phyloP scores from a whole-genome alignment of 2,113 vertebrate genomes.

The Trematocara macrostoma region DNA sequence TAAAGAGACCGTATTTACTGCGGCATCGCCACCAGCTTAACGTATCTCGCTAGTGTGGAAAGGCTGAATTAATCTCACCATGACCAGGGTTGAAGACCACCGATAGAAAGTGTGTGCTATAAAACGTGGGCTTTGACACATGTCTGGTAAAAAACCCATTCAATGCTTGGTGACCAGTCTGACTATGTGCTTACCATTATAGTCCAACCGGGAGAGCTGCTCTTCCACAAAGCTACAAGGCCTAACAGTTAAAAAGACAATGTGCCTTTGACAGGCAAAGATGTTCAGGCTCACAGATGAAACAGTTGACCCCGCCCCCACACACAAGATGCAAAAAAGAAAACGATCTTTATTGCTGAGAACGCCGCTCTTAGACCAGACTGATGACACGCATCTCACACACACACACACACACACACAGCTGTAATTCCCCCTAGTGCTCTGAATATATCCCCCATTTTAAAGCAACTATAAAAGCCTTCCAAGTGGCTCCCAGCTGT shows the following conservation, averaged over 20 bases:
- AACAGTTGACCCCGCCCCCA: constrained; percentile 6
- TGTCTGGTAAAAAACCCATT: constrained; percentile 1
- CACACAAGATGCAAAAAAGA: neutral
- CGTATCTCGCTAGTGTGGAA: neutral
- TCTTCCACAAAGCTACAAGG: constrained; percentile 67
- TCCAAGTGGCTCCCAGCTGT: constrained; percentile 48
- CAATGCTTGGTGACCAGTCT: constrained; percentile 35
- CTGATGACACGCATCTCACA: constrained; percentile 36
- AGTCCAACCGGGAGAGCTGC: constrained; percentile 65
- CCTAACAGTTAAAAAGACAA: constrained; percentile 61
- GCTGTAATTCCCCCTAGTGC: neutral
- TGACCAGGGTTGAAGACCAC: constrained; percentile 67
- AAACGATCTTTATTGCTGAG: neutral
- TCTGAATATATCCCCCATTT: constrained; percentile 32
- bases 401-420: neutral
- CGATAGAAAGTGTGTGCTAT: neutral
- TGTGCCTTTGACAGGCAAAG: constrained; percentile 56
- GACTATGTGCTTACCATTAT: constrained; percentile 74
- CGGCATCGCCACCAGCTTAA: neutral
- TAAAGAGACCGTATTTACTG: constrained; percentile 12
- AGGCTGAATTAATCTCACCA: constrained; percentile 29
- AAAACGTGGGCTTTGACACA: neutral
- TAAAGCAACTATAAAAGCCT: constrained; percentile 20
- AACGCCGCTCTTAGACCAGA: constrained; percentile 13
- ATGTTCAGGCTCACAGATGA: constrained; percentile 56